Evolutionary conservation across 2,113 vertebrate species (phyloP).

Genomic region (Urocynchramus pylzowi): DNA sequence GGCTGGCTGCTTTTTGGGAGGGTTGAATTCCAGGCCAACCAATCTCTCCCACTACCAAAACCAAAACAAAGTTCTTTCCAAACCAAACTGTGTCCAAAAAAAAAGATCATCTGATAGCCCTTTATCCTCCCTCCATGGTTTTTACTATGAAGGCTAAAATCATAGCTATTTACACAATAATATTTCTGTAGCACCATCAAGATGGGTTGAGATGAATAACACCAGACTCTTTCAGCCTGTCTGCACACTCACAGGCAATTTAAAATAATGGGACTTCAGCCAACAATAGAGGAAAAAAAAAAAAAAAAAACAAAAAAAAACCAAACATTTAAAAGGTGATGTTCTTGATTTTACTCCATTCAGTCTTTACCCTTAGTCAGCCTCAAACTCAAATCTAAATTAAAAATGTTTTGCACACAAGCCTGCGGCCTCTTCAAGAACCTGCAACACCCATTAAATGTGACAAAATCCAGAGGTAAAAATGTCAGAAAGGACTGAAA

Average conservation of each 20-base stretch:
- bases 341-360: not conserved
- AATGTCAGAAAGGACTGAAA: not conserved
- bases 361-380: not conserved
- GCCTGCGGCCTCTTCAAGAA: not conserved
- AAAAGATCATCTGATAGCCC: not conserved
- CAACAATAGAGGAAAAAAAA: not conserved
- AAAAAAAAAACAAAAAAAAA: not conserved
- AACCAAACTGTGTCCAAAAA: not conserved
- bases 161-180: not conserved
- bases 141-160: not conserved
- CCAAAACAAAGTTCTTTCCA: not conserved
- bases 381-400: not conserved
- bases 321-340: not conserved
- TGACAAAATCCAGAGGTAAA: not conserved
- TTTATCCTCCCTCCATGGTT: not conserved
- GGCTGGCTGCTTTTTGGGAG: not conserved
- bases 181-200: not conserved
- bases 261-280: not conserved
- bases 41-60: not conserved
- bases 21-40: not conserved
- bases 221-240: not conserved
- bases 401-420: not conserved
- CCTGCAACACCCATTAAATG: not conserved
- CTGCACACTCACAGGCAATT: not conserved
- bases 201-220: not conserved